Conservation (phyloP, 2,113 vertebrate species). For the Rhinoptilus africanus region DNA sequence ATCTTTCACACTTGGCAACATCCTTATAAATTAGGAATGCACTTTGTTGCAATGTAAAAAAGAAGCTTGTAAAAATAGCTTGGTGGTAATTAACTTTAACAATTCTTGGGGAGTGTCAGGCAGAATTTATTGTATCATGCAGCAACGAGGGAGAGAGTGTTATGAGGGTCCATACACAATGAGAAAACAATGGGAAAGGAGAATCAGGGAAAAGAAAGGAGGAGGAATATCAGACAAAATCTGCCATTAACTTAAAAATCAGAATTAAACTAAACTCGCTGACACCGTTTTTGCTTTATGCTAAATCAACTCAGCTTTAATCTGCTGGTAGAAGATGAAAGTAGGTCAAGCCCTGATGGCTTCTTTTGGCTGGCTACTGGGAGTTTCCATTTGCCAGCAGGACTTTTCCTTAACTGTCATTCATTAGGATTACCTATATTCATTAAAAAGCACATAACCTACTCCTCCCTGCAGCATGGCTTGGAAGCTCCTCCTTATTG, state of each 20-base stretch:
- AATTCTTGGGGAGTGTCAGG: slow-evolving; percentile 27
- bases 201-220: not conserved
- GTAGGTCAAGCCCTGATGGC: not conserved
- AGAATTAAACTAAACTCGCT: not conserved
- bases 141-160: not conserved
- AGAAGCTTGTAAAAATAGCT: slow-evolving; percentile 18
- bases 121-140: slow-evolving; percentile 50
- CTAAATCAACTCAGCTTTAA: not conserved
- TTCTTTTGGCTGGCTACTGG: too few relatives aligned
- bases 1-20: slow-evolving; percentile 50
- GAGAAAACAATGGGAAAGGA: not conserved
- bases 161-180: not conserved
- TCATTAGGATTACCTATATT: not conserved
- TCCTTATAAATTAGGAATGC: slow-evolving; percentile 2
- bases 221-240: not conserved
- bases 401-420: not conserved
- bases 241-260: not conserved
- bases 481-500: not conserved
- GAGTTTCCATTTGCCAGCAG: not conserved
- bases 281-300: not conserved
- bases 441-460: not conserved
- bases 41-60: slow-evolving; percentile 24
- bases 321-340: not conserved
- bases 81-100: slow-evolving; percentile 21
- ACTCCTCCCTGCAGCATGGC: not conserved